Percentiles rank a stretch among this genome's conserved stretches.
Conservation (phyloP, 2,113 vertebrate species). For the Donacobius atricapilla region DNA sequence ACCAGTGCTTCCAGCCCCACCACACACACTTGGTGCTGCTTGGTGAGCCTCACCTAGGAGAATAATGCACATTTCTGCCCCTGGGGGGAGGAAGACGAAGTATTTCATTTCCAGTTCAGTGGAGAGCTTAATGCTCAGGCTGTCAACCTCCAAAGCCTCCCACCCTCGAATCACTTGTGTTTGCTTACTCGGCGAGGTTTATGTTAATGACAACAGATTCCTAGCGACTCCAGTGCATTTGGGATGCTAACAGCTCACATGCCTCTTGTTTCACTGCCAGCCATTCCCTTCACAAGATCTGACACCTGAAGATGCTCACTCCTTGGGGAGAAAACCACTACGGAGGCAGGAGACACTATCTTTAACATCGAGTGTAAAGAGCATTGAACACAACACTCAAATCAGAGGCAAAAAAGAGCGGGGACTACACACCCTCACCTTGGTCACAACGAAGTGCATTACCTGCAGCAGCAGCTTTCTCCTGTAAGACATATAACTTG, state of each 20-base stretch:
- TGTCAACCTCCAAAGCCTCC: not conserved
- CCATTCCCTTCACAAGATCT: no score
- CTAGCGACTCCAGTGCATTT: accelerated
- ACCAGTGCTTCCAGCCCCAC: not conserved
- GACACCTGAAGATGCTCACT: not conserved
- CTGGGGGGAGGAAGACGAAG: accelerated
- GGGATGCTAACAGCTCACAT: accelerated
- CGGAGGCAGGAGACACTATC: no score
- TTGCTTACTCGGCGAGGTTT: not conserved
- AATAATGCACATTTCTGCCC: accelerated
- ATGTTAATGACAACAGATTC: not conserved
- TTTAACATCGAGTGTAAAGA: accelerated
- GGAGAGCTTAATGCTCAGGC: not conserved
- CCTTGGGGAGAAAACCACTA: not conserved
- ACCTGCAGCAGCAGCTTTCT: not conserved
- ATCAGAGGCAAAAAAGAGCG: not conserved
- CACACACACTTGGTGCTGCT: not conserved
- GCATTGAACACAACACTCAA: accelerated
- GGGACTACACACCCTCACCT: not conserved
- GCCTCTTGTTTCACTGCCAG: not conserved
- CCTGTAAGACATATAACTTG: accelerated
- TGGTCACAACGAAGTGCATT: accelerated
- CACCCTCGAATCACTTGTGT: accelerated
- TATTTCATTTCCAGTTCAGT: not conserved
- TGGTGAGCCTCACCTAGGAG: not conserved